A percentile compares a stretch with the other conserved stretches of the same genome.
Conservation (phyloP, 2,113 vertebrate species). For the Sardina pilchardus region DNA sequence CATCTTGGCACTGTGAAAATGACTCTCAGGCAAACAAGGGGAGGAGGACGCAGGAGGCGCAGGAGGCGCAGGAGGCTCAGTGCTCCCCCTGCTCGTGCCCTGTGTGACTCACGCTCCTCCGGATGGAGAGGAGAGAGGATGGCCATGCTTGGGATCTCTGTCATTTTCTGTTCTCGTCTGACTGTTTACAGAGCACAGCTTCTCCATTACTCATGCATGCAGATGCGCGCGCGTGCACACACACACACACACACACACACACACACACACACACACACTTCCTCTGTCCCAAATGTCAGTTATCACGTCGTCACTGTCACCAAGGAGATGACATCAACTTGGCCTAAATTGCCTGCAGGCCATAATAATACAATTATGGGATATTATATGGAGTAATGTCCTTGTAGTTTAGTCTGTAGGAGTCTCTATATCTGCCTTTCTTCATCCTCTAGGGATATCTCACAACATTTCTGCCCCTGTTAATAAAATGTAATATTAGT, state of each 20-base stretch:
- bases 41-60: background rate
- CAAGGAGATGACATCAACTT: background rate
- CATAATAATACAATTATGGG: slow-evolving; percentile 61
- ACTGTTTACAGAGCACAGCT: slow-evolving; percentile 1
- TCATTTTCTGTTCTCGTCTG: background rate
- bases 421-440: background rate
- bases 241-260: too few relatives aligned
- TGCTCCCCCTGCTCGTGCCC: background rate
- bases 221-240: slow-evolving; percentile 22
- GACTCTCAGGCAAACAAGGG: background rate
- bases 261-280: slow-evolving; percentile 39
- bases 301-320: background rate
- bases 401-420: slow-evolving; percentile 49
- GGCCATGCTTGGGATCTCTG: background rate
- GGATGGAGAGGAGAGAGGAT: background rate
- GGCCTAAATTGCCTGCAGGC: slow-evolving; percentile 16
- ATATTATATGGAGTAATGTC: slow-evolving; percentile 61
- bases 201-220: background rate
- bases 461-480: background rate
- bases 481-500: background rate
- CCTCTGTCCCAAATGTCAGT: background rate
- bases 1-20: background rate
- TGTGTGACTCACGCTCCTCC: background rate
- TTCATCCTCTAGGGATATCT: background rate
- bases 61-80: background rate